Base-by-base conservation (phyloP, 2,888 invertebrate species). In the Eupithecia subfuscata region DNA sequence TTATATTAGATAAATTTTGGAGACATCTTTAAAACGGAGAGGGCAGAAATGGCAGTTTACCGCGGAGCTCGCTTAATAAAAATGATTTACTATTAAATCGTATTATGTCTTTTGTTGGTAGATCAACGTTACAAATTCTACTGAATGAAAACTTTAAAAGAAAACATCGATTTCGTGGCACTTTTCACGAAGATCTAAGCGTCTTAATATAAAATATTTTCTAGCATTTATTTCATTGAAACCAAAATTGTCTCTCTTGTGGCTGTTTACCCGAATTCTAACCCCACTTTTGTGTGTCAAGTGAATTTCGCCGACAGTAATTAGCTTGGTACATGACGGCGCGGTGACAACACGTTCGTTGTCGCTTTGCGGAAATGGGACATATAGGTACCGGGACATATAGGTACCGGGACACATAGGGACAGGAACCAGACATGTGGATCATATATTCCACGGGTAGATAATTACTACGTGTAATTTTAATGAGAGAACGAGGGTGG, bases 241-340 rank as follows among this genome's bases (percentile, higher is more conserved):
- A 56, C n/a, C 48, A 56, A 25, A 60, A 25, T 25, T 60, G 60
- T 60, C 60, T 60, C 6, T 25, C 22, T 56, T 60, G 60, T 14
- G 52, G 52, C 52, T 56, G 52, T 22, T 56, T 14, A 12, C 60
- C 22, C 22, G 25, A 22, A 60, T 60, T 60, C 60, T 60, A 25
- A 25, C 25, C 25, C 22, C 60, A 60, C 22, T 60, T 60, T 60
- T 60, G 60, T 11, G 22, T 60, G 60, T 25, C 60, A 60, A 25
- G 22, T 60, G 60, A 60, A 40, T 67, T 30, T 67, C 52, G 52
- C 12, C 40, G 40, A 34, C 37, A 12, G 65, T 67, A 67, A 67
- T 67, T 67, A 67, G 40, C 65, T 37, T 11, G 40, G 37, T 67
- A 67, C n/a, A 40, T 67, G 37, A 65, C 65, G 40, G 60, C 60